phyloP scores from a whole-genome alignment of 2,888 invertebrate genomes.

The Piscicola geometra region DNA sequence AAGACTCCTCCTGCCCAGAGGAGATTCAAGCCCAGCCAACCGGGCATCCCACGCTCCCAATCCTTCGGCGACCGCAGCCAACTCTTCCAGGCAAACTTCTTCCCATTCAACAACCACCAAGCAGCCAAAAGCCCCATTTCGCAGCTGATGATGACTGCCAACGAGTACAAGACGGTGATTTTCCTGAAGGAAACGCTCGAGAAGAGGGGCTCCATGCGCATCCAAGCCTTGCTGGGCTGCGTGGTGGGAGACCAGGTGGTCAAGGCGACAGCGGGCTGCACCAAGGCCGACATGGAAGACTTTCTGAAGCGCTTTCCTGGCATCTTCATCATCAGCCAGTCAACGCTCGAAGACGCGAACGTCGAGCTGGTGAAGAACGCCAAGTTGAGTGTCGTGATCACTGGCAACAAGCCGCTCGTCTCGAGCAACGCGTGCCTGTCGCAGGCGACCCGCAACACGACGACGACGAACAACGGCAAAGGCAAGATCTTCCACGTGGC shows the following conservation, averaged over 20 bases:
- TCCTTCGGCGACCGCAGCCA: slow-evolving; percentile 38
- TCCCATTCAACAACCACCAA: slow-evolving; percentile 24
- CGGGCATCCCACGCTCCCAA: slow-evolving; percentile 35
- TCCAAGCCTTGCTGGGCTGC: slow-evolving; percentile 48
- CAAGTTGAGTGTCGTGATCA: slow-evolving; percentile 52
- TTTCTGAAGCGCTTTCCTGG: slow-evolving; percentile 52
- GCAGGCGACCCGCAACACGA: not conserved
- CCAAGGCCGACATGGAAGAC: slow-evolving; percentile 52
- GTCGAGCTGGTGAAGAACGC: slow-evolving; percentile 53
- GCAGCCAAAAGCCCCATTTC: slow-evolving; percentile 34
- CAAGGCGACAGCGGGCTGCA: slow-evolving; percentile 54
- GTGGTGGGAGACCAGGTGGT: slow-evolving; percentile 53
- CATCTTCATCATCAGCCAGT: slow-evolving; percentile 49
- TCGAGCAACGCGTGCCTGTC: not conserved
- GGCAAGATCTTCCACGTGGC: slow-evolving; percentile 56
- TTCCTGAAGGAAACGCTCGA: slow-evolving; percentile 55
- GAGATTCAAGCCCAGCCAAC: slow-evolving; percentile 32
- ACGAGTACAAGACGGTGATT: slow-evolving; percentile 56
- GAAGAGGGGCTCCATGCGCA: slow-evolving; percentile 51
- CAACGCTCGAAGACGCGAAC: slow-evolving; percentile 48
- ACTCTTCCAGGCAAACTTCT: slow-evolving; percentile 20
- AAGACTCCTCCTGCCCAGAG: slow-evolving; percentile 42
- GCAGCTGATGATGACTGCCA: slow-evolving; percentile 55
- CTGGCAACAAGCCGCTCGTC: slow-evolving; percentile 48
- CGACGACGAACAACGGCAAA: slow-evolving; percentile 50